These are phyloP conservation scores for Epinotia bilunana DNA, from an alignment of 2,888 invertebrate species.

Conservation along the genomic window DNA sequence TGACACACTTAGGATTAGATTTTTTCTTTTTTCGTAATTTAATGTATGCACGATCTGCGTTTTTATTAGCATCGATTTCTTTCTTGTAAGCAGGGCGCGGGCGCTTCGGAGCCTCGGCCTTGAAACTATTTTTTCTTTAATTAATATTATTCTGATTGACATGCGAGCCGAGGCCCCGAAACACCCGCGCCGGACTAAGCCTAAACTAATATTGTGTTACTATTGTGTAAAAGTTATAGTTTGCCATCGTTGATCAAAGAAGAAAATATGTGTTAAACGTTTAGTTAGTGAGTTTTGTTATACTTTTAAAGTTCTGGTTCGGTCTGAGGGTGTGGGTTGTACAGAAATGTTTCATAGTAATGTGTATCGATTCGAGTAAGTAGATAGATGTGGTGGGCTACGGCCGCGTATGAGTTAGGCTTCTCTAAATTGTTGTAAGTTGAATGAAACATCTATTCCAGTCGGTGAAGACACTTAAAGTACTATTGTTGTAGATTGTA, in stretches of 20 bases:
- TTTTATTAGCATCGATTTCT: constrained; percentile 76
- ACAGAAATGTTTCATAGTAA: constrained; percentile 81
- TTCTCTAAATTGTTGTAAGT: constrained; percentile 80
- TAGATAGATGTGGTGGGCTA: constrained; percentile 67
- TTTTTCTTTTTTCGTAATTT: constrained; percentile 75
- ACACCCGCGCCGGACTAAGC: constrained; percentile 64
- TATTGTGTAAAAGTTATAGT: constrained; percentile 78
- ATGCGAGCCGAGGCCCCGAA: constrained; percentile 57
- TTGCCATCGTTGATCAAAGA: constrained; percentile 83
- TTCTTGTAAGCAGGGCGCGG: constrained; percentile 63
- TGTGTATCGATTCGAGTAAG: constrained; percentile 77
- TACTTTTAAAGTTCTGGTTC: constrained; percentile 73
- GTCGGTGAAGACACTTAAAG: constrained; percentile 82
- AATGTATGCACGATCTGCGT: constrained; percentile 83
- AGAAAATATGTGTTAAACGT: constrained; percentile 77
- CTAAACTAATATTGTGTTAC: constrained; percentile 80
- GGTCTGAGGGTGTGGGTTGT: constrained; percentile 69
- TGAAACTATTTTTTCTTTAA: constrained; percentile 67
- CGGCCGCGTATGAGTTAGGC: constrained; percentile 64
- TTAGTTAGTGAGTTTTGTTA: constrained; percentile 82
- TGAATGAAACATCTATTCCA: constrained; percentile 64
- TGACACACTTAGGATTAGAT: constrained; percentile 81
- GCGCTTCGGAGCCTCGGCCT: constrained; percentile 61
- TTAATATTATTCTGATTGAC: constrained; percentile 58
- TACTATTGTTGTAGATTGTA: constrained; percentile 79